A percentile compares a stretch with the other conserved stretches of the same genome.
Conservation (phyloP, 2,113 vertebrate genomes). For the Tretioscincus oriximinensis region DNA sequence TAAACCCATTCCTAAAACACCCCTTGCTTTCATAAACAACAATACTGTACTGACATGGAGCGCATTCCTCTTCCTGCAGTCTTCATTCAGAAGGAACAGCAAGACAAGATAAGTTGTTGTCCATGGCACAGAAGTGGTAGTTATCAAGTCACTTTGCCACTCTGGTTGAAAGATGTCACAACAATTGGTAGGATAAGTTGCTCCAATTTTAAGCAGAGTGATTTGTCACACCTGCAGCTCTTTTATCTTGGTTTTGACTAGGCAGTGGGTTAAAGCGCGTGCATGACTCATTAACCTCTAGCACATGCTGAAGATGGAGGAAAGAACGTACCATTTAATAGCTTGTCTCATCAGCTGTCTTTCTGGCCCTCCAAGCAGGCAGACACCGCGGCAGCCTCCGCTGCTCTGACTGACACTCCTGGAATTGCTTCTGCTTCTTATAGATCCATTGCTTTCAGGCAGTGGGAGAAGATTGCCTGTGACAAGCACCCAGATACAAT, state of each 20-base stretch:
- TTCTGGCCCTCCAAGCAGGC: conserved; percentile 8
- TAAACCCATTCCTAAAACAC: not conserved
- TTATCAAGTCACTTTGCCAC: conserved; percentile 20
- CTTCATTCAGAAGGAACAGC: conserved; percentile 14
- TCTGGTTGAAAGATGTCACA: conserved; percentile 14
- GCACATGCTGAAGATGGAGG: not conserved
- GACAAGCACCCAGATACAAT: conserved; percentile 16
- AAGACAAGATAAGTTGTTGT: conserved; percentile 1
- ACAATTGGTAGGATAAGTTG: conserved; percentile 19
- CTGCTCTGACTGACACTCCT: conserved; percentile 21
- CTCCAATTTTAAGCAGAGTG: conserved; percentile 16
- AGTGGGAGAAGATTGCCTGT: conserved; percentile 10
- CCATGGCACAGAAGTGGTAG: not conserved
- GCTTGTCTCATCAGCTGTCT: conserved; percentile 38
- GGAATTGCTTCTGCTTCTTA: conserved; percentile 26
- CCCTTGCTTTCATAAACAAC: not conserved
- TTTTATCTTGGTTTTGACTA: not conserved
- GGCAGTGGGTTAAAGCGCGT: conserved; percentile 4
- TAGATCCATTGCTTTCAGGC: conserved; percentile 24
- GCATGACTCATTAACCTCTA: conserved; percentile 27
- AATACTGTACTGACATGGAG: not conserved
- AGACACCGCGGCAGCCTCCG: conserved; percentile 15
- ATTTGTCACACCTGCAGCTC: conserved; percentile 19
- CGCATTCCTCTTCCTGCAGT: not conserved
- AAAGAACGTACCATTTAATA: conserved; percentile 23